phyloP scores from a whole-genome alignment of 2,113 vertebrate genomes.

The Prunella fulvescens region DNA sequence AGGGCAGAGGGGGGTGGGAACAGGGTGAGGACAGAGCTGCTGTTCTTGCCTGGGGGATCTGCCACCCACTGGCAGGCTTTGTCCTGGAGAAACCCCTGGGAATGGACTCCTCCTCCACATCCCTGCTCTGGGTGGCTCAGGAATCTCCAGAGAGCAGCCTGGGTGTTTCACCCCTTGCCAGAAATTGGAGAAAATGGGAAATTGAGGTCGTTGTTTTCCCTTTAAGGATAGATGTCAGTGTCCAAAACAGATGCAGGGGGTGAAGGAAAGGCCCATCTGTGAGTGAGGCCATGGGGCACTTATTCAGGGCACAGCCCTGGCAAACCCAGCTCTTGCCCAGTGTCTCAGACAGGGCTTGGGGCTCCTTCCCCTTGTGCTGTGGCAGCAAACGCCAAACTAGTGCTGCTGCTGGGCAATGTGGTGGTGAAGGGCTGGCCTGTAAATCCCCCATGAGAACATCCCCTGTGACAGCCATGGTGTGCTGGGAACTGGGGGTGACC shows the following conservation, averaged over 20 bases:
- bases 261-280: fast-evolving
- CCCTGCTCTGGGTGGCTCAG: neutral
- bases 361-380: neutral
- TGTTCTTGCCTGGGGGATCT: neutral
- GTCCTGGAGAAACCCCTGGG: neutral
- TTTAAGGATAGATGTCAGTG: neutral
- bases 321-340: neutral
- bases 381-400: neutral
- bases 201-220: neutral
- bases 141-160: neutral
- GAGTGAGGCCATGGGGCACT: neutral
- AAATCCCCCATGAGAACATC: neutral
- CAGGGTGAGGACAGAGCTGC: neutral
- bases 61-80: neutral
- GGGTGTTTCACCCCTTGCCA: neutral
- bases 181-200: neutral
- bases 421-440: neutral
- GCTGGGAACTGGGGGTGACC: neutral
- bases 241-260: neutral
- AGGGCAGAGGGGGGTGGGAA: neutral
- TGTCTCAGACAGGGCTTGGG: neutral
- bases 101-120: neutral
- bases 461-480: neutral
- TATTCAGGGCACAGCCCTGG: too few species aligned
- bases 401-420: neutral